phyloP scores from a whole-genome alignment of 2,888 invertebrate species.

The Agrenia bidenticulata region DNA sequence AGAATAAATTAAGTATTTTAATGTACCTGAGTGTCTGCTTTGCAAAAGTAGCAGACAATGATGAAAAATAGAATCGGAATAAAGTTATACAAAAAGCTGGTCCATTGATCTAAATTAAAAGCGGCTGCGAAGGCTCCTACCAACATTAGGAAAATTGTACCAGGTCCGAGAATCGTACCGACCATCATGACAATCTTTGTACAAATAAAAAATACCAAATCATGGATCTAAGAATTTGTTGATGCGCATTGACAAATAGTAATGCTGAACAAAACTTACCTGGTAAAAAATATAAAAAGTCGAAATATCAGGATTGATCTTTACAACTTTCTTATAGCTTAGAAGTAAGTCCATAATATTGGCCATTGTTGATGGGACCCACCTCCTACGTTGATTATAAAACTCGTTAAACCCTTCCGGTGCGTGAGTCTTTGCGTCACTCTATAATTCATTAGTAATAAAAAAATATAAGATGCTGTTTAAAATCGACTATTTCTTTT shows the following conservation, averaged over 20 bases:
- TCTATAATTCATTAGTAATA: no score
- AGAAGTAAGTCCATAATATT: constrained; percentile 61
- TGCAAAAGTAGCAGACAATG: constrained; percentile 68
- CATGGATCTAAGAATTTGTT: no score
- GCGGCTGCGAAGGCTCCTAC: constrained; percentile 78
- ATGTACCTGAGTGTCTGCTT: constrained; percentile 68
- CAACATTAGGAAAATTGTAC: constrained; percentile 79
- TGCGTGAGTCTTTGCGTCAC: constrained; percentile 58
- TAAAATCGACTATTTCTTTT: not conserved
- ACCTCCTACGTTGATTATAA: constrained; percentile 62
- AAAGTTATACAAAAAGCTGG: constrained; percentile 67
- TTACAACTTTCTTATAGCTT: constrained; percentile 58
- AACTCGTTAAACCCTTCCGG: constrained; percentile 63
- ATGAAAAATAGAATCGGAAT: constrained; percentile 69
- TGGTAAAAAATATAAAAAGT: constrained; percentile 56
- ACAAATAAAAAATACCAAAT: no score
- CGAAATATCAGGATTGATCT: constrained; percentile 61
- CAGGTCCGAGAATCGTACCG: constrained; percentile 78
- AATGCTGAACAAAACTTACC: constrained; percentile 43
- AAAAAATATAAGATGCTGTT: constrained; percentile 54
- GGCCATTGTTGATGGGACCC: constrained; percentile 64
- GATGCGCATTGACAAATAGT: not conserved
- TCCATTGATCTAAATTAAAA: constrained; percentile 70
- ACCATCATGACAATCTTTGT: constrained; percentile 58
- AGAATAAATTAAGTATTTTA: not conserved